Conservation (phyloP, 2,797 vertebrate genomes). For the Cuniculus paca region DNA sequence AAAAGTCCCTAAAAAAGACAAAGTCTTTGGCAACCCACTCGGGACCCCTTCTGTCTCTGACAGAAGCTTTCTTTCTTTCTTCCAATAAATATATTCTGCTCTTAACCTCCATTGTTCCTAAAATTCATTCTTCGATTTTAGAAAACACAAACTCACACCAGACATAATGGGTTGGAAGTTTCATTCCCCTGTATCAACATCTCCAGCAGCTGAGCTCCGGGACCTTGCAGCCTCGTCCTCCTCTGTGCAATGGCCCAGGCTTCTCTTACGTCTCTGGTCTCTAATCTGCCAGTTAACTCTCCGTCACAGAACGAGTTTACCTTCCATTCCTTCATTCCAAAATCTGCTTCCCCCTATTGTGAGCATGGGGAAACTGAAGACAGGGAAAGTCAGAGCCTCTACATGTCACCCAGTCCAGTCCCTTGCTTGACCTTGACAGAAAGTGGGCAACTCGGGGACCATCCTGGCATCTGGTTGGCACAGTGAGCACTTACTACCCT, state of each 20-base stretch:
- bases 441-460: not conserved
- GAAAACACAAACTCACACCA: no score
- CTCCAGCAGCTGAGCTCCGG: not conserved
- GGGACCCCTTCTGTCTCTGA: no score
- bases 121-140: no score
- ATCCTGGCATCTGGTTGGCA: not conserved
- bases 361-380: conserved; percentile 1
- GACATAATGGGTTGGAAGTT: no score
- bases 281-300: not conserved
- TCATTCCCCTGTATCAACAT: no score
- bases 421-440: not conserved
- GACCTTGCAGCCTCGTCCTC: no score
- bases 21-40: no score
- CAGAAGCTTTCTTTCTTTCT: no score
- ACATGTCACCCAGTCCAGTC: not conserved
- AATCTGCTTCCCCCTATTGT: not conserved
- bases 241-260: not conserved
- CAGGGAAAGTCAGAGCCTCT: not conserved
- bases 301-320: not conserved
- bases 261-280: not conserved
- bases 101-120: no score
- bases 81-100: no score
- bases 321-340: not conserved
- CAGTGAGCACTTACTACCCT: not conserved
- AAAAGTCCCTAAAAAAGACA: no score